Conservation (phyloP, 2,113 vertebrate genomes). For the Neotoma lepida region DNA sequence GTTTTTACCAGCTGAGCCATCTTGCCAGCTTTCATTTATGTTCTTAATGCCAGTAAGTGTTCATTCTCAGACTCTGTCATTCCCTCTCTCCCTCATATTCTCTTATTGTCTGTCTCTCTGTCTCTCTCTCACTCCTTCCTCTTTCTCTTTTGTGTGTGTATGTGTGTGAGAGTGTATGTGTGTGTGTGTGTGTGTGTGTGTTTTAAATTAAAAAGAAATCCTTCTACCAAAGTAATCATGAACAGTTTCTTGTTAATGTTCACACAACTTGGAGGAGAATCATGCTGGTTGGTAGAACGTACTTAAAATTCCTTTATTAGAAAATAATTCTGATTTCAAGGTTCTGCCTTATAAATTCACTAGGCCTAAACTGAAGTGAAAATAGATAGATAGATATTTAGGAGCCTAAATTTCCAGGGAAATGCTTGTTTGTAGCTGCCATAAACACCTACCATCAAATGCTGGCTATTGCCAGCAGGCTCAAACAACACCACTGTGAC, state of each 20-base stretch:
- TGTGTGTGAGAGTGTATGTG: not conserved
- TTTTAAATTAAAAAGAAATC: not conserved
- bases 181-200: not conserved
- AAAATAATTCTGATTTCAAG: conserved; percentile 42
- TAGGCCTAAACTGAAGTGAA: conserved; percentile 12
- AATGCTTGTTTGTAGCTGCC: not conserved
- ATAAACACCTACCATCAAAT: conserved; percentile 2
- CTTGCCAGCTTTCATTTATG: not conserved
- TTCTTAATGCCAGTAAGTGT: conserved; percentile 13
- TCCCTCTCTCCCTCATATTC: not conserved
- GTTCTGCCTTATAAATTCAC: not conserved
- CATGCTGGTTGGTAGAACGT: not conserved
- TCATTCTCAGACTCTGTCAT: not conserved
- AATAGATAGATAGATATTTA: not conserved
- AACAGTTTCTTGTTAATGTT: not conserved
- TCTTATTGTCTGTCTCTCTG: not conserved
- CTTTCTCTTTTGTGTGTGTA: not conserved
- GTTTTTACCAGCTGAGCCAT: not conserved
- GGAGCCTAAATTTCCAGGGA: not conserved
- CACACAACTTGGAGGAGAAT: not conserved
- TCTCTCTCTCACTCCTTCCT: not conserved
- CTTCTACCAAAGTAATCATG: not conserved
- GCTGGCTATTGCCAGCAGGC: not conserved
- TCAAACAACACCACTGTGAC: not conserved
- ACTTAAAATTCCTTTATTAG: conserved; percentile 1